Evolutionary conservation across 1,140 invertebrate genomes (phyloP).

Genomic region (Philopotamus ludificatus): DNA sequence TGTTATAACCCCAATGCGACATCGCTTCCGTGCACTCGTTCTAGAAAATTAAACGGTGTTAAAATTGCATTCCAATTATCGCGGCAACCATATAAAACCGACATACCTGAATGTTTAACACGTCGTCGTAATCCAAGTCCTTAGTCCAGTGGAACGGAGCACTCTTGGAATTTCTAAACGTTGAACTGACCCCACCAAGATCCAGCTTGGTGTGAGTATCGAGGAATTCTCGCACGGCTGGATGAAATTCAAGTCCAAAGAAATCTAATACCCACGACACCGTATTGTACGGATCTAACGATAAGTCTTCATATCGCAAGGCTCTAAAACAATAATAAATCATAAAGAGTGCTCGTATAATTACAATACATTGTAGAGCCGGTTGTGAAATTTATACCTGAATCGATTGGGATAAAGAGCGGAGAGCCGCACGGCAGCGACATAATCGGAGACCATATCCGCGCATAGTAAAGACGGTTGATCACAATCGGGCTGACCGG

Average conservation of each 20-base stretch:
- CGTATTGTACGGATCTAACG: constrained; percentile 70
- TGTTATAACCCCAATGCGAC: constrained; percentile 76
- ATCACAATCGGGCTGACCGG: constrained; percentile 76
- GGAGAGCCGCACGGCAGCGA: constrained; percentile 67
- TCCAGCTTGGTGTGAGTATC: constrained; percentile 78
- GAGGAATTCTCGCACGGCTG: constrained; percentile 69
- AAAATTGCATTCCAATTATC: not conserved
- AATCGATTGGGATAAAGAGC: constrained; percentile 70
- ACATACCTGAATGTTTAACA: constrained; percentile 62
- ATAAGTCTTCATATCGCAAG: constrained; percentile 82
- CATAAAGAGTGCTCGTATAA: not conserved
- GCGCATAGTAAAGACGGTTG: constrained; percentile 73
- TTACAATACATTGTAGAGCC: not conserved
- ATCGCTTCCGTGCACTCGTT: constrained; percentile 71
- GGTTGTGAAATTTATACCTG: constrained; percentile 55
- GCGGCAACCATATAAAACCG: not conserved
- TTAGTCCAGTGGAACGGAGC: constrained; percentile 83
- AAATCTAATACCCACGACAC: constrained; percentile 73
- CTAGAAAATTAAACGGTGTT: constrained; percentile 51
- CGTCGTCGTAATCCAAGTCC: constrained; percentile 69
- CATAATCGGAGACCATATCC: constrained; percentile 81
- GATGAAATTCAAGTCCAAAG: constrained; percentile 71
- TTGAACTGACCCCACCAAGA: constrained; percentile 78
- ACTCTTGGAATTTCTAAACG: constrained; percentile 76
- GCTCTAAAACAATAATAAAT: constrained; percentile 58